Percentiles rank a stretch among this genome's conserved stretches.
Conservation (phyloP, 2,888 invertebrate genomes). For the Lamellibrachia satsuma region DNA sequence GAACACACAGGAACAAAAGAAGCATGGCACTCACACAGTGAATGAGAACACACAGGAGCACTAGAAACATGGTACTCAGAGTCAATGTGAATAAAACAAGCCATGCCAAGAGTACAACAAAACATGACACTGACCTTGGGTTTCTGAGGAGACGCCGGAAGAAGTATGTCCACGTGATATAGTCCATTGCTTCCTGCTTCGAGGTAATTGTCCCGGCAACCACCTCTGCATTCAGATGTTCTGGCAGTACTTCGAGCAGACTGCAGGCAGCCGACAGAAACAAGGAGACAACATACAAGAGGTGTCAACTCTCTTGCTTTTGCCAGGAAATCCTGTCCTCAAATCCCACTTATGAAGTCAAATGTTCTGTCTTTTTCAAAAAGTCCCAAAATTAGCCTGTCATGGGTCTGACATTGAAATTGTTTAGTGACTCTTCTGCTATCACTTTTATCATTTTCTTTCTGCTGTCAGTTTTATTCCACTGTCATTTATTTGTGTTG, state of each 20-base stretch:
- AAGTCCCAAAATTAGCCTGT: neutral
- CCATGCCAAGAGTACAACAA: neutral
- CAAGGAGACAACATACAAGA: conserved; percentile 8
- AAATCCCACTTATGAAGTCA: neutral
- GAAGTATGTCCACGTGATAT: conserved; percentile 98
- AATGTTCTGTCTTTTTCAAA: neutral
- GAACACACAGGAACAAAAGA: no score
- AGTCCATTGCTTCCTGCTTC: conserved; percentile 92
- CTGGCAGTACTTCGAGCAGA: conserved; percentile 86
- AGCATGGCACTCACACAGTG: no score
- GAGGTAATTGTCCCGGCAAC: conserved; percentile 92
- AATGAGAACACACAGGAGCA: neutral
- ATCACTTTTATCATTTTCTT: neutral
- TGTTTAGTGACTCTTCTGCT: no score
- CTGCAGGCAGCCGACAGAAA: conserved; percentile 67
- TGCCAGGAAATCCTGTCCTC: no score
- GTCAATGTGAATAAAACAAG: neutral
- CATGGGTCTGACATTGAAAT: neutral
- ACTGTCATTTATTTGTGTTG: neutral
- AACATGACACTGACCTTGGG: conserved; percentile 69
- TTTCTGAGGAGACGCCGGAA: conserved; percentile 91
- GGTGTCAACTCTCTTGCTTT: neutral
- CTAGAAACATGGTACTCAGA: neutral
- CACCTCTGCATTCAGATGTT: conserved; percentile 95
- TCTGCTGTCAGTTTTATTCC: neutral